Conservation (phyloP, 1,140 invertebrate genomes). For the Trachymyrmex septentrionalis region DNA sequence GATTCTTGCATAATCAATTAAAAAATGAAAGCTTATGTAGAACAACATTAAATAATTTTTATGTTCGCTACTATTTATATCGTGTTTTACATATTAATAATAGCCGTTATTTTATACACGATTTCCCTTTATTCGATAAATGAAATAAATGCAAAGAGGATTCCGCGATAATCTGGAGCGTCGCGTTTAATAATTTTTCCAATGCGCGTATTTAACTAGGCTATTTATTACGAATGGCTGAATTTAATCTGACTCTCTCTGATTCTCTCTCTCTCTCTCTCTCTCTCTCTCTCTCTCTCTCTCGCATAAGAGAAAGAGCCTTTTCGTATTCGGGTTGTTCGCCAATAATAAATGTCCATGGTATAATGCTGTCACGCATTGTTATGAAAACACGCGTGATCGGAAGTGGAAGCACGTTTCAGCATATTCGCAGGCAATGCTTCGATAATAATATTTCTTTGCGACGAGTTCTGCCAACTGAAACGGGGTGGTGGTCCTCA, state of each 20-base stretch:
- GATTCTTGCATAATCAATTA: background rate
- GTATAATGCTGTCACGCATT: constrained; percentile 42
- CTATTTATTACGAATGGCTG: constrained; percentile 39
- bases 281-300: background rate
- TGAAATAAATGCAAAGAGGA: constrained; percentile 50
- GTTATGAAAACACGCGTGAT: constrained; percentile 61
- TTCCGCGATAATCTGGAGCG: constrained; percentile 29
- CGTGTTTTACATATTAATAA: constrained; percentile 25
- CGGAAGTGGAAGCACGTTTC: constrained; percentile 52
- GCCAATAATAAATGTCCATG: constrained; percentile 40
- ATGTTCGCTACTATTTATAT: background rate
- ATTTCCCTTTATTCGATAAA: constrained; percentile 46
- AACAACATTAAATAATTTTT: constrained; percentile 35
- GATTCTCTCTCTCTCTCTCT: too few species aligned
- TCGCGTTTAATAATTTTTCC: constrained; percentile 38
- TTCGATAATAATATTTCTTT: constrained; percentile 66
- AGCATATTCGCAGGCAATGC: constrained; percentile 60
- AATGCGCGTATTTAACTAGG: constrained; percentile 23
- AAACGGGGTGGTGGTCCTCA: constrained; percentile 41
- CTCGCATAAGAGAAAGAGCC: background rate
- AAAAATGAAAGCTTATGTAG: background rate
- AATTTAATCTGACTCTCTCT: constrained; percentile 23
- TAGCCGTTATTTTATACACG: constrained; percentile 21
- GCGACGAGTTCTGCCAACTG: constrained; percentile 44
- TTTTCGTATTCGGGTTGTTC: background rate